phyloP scores from a whole-genome alignment of 2,113 vertebrate species.

The Chloropsis cyanopogon region DNA sequence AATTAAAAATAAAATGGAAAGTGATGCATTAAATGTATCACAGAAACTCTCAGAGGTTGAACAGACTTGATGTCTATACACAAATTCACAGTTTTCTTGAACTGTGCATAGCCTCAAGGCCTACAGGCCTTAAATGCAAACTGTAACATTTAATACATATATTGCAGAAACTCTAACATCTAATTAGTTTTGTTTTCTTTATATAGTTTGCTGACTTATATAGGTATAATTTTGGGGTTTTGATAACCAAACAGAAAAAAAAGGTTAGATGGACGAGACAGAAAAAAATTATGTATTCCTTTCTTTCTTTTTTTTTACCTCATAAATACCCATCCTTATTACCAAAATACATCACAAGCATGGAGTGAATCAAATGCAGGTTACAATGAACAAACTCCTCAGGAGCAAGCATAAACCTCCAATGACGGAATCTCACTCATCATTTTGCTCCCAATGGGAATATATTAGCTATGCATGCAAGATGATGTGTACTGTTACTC shows the following conservation, averaged over 20 bases:
- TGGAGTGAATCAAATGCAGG: not conserved
- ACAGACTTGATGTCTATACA: not conserved
- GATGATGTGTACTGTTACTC: not conserved
- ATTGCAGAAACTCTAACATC: not conserved
- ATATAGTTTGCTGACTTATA: accelerated
- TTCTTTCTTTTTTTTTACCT: not conserved
- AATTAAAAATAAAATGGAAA: not conserved
- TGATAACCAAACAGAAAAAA: not conserved
- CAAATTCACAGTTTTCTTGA: not conserved
- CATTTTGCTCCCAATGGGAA: not conserved
- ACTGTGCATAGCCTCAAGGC: not conserved
- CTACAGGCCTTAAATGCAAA: not conserved
- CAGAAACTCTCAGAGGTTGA: not conserved
- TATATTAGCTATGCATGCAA: not conserved
- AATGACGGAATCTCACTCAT: not conserved
- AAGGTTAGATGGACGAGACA: not conserved
- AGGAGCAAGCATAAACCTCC: not conserved
- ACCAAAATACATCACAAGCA: not conserved
- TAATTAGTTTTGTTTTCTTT: not conserved
- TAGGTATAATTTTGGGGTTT: not conserved
- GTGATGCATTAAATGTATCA: not conserved
- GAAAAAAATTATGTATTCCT: not conserved
- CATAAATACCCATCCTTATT: not conserved
- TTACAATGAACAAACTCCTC: not conserved
- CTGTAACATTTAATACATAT: not conserved